These are phyloP conservation scores for Amphiura filiformis DNA, from an alignment of 35 echinoderm and acorn worm genomes.

Conservation along the genomic window DNA sequence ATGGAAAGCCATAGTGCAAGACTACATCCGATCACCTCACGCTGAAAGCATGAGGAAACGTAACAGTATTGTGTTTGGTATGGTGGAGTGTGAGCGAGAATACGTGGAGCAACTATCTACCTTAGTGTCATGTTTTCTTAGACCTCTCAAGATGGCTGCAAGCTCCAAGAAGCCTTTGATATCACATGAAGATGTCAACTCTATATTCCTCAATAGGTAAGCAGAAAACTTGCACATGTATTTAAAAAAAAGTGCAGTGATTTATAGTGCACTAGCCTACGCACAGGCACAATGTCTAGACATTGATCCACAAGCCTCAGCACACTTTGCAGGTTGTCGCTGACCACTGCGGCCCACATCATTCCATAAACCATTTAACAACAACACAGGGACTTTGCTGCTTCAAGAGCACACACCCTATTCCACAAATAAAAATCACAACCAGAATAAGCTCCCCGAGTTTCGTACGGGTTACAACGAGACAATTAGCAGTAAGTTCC, in stretches of 20 bases:
- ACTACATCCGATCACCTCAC: conserved; percentile 95
- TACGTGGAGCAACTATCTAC: conserved; percentile 97
- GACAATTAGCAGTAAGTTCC: too few species aligned
- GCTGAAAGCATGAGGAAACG: conserved; percentile 98
- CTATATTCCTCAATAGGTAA: conserved; percentile 97
- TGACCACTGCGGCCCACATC: too few species aligned
- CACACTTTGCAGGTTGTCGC: too few species aligned
- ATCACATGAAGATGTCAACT: conserved; percentile 97
- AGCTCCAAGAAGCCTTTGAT: conserved; percentile 97
- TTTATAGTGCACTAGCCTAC: too few species aligned
- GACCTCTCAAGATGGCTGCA: conserved; percentile 98
- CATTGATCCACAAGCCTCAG: too few species aligned
- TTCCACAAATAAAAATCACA: background rate
- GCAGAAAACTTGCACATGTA: background rate
- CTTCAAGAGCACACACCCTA: background rate
- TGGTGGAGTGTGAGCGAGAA: conserved; percentile 96
- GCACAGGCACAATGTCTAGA: too few species aligned
- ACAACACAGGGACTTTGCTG: too few species aligned
- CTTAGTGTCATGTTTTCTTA: conserved; percentile 86
- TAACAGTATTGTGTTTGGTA: conserved; percentile 95
- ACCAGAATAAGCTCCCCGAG: background rate
- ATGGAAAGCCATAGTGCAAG: conserved; percentile 98
- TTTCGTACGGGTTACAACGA: background rate
- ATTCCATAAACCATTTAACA: too few species aligned
- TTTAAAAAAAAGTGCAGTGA: too few species aligned